phyloP scores from a whole-genome alignment of 23 tunicate genomes.

The Trididemnum clinides region DNA sequence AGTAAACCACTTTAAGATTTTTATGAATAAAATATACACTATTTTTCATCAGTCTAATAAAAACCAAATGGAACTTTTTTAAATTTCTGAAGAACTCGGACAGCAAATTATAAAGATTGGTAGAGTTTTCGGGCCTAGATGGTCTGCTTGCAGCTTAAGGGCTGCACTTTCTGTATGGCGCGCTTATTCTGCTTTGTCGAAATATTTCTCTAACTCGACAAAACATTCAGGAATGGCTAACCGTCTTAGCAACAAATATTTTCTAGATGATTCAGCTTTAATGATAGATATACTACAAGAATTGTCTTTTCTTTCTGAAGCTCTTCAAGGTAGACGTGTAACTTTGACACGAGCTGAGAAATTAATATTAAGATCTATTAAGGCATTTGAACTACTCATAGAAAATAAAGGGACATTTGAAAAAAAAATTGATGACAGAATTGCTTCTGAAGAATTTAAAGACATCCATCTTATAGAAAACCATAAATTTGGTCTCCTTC shows the following conservation, averaged over 20 bases:
- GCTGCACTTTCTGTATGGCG: conserved; percentile 52
- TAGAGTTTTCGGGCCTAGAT: conserved; percentile 50
- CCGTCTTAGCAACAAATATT: conserved; percentile 47
- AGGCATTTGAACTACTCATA: too few species aligned
- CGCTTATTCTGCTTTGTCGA: conserved; percentile 44
- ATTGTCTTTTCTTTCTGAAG: conserved; percentile 45
- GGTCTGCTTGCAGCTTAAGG: conserved; percentile 49
- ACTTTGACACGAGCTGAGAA: too few species aligned
- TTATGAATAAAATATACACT: conserved; percentile 41
- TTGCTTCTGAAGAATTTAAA: too few species aligned
- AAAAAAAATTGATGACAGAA: too few species aligned
- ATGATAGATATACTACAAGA: conserved; percentile 59
- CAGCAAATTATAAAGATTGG: conserved; percentile 47
- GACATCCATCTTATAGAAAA: too few species aligned
- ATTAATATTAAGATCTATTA: too few species aligned
- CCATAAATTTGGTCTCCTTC: too few species aligned
- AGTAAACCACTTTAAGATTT: conserved; percentile 44
- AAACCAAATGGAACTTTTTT: conserved; percentile 44
- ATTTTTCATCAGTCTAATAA: conserved; percentile 43
- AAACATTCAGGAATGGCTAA: conserved; percentile 50
- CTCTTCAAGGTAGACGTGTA: conserved; percentile 52
- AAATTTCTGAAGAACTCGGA: conserved; percentile 50
- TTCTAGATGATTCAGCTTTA: conserved; percentile 45
- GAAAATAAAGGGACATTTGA: too few species aligned
- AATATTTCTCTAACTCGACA: conserved; percentile 35